A percentile compares a stretch with the other conserved stretches of the same genome.
Evolutionary conservation across 2,113 vertebrate genomes (phyloP).

Genomic region (Notarius lentiginosus): DNA sequence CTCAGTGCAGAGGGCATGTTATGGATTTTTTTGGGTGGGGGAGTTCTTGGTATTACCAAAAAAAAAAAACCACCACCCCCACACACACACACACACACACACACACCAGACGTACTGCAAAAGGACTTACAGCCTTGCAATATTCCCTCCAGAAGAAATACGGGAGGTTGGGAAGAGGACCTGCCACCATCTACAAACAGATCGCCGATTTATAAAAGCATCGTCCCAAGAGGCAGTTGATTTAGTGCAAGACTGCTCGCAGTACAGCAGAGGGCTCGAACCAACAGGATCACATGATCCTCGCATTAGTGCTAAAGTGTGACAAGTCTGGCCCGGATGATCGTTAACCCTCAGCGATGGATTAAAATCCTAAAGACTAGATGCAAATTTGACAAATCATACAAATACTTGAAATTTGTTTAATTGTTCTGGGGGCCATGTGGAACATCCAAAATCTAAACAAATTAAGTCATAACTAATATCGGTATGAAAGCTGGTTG

Average conservation of each 20-base stretch:
- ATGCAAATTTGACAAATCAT: not conserved
- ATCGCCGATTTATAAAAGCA: not conserved
- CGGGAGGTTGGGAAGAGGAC: no score
- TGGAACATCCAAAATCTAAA: not conserved
- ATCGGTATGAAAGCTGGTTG: not conserved
- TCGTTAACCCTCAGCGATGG: slow-evolving; percentile 23
- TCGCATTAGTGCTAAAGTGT: not conserved
- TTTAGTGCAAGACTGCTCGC: not conserved
- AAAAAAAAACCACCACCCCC: no score
- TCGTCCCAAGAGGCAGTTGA: not conserved
- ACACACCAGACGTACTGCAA: not conserved
- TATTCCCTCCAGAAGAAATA: not conserved
- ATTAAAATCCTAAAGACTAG: not conserved
- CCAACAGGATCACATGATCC: slow-evolving; percentile 30
- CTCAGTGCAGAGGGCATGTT: not conserved
- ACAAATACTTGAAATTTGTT: not conserved
- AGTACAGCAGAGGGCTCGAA: not conserved
- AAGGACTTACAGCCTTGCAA: not conserved
- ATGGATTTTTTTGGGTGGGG: not conserved
- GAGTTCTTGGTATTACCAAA: no score
- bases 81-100: no score
- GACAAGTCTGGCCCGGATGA: slow-evolving; percentile 20
- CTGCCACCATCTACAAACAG: not conserved
- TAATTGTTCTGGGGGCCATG: not conserved
- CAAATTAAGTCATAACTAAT: no score